Evolutionary conservation across 2,888 invertebrate genomes (phyloP).

Genomic region (Hyposoter didymator): DNA sequence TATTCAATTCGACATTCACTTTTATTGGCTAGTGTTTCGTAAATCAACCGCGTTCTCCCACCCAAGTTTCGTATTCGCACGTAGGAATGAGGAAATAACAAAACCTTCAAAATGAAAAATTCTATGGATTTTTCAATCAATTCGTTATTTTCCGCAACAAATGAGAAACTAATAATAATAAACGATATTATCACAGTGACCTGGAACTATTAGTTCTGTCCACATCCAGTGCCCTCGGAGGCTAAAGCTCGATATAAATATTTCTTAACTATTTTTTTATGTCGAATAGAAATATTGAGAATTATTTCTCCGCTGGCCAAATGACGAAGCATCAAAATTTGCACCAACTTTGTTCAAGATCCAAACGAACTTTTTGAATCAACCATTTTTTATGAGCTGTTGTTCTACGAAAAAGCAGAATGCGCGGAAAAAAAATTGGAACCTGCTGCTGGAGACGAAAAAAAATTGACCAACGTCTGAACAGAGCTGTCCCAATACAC

Average conservation of each 20-base stretch:
- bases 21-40: too few species aligned
- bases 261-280: neutral
- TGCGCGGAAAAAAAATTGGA: neutral
- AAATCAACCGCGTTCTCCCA: too few species aligned
- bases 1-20: too few species aligned
- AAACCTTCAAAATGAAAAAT: too few species aligned
- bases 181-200: neutral
- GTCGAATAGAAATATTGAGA: neutral
- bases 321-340: neutral
- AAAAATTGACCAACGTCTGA: conserved; percentile 1
- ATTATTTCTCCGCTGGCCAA: neutral
- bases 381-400: neutral
- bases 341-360: neutral
- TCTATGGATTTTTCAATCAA: neutral
- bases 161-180: neutral
- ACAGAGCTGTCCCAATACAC: conserved; percentile 1
- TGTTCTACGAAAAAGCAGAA: neutral
- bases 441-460: neutral
- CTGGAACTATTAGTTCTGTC: neutral
- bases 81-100: neutral
- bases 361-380: neutral
- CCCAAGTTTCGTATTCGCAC: too few species aligned
- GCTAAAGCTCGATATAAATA: neutral
- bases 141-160: neutral
- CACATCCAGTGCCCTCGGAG: neutral